Evolutionary conservation across 2,113 vertebrate species (phyloP), one percentile per base, ranked within the genome.

Genomic region (Haplochromis burtoni): DNA sequence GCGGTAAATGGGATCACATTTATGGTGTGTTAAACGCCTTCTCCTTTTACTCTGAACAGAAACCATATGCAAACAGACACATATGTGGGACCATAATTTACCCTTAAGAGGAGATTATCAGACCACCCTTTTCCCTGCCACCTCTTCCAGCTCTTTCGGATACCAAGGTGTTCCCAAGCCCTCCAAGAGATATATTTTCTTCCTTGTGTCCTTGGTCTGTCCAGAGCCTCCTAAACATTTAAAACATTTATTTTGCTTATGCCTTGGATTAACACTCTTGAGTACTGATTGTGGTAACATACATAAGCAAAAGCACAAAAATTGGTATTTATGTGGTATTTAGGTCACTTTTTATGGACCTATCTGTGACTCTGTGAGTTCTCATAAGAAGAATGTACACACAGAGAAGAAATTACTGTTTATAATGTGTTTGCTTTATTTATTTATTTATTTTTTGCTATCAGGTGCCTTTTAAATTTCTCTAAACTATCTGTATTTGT

Each of bases 31-130:
- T n/a, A 38, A 38, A 13, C 7, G 2, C 33, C 33, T n/a, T 66
- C 10, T 66, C 61, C 0, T 38, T 66, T 8, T 66, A 38, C 0
- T 66, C 33, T 38, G 33, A 66, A 66, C 0, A 1, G 0, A 66
- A 66, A 66, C 19, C 33, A 21, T 13, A 38, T 8, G 10, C 33
- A 66, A 38, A 66, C 10, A 12, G 61, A 66, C 33, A 38, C 3
- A 66, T 66, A 21, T 66, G 33, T n/a, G 33, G 29, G 61, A 38
- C 33, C 33, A 66, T 66, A 38, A 66, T 38, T 66, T 38, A 66
- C 19, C 31, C 61, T 5, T 40, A 68, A 68, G 35, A 71, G 38
- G 66, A 42, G 63, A 40, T 38, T 38, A 38, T 38, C 63, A 68
- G 11, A 68, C 11, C 19, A 40, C 63, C 63, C 19, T 68, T 38